Percentiles rank a stretch among this genome's conserved stretches.
Conservation (phyloP, 2,113 vertebrate species). For the Macrotis lagotis region DNA sequence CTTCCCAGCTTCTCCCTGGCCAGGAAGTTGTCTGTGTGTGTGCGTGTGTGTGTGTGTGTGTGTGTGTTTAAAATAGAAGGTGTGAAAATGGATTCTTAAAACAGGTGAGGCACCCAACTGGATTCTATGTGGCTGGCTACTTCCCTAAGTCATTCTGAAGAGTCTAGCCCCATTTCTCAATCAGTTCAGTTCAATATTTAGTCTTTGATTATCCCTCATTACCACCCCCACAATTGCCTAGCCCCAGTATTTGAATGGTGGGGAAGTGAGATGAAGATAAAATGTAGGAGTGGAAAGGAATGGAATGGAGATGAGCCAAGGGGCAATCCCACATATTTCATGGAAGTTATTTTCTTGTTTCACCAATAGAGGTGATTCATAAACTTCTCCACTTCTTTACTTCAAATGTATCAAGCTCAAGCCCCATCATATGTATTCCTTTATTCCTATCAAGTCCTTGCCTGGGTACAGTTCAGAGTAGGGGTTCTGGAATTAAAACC, state of each 20-base stretch:
- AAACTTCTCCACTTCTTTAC: background rate
- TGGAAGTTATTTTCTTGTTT: background rate
- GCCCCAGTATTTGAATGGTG: background rate
- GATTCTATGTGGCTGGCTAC: background rate
- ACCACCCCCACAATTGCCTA: background rate
- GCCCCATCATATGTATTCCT: background rate
- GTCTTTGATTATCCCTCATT: background rate
- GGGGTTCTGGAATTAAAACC: too few relatives aligned
- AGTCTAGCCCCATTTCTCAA: accelerated
- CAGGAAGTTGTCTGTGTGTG: background rate
- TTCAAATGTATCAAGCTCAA: background rate
- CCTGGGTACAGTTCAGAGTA: background rate
- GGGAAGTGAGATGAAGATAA: background rate
- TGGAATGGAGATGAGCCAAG: background rate
- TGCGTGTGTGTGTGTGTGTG: background rate
- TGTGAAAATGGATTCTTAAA: background rate
- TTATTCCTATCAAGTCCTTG: background rate
- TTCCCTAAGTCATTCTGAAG: too few relatives aligned
- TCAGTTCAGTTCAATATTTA: background rate
- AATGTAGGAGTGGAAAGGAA: background rate
- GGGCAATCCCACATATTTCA: background rate
- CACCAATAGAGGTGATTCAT: background rate
- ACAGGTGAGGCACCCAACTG: background rate
- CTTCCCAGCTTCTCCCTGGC: constrained; percentile 76
- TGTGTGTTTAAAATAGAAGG: background rate